phyloP scores from a whole-genome alignment of 2,888 invertebrate species.

The Eristalinus aeneus region DNA sequence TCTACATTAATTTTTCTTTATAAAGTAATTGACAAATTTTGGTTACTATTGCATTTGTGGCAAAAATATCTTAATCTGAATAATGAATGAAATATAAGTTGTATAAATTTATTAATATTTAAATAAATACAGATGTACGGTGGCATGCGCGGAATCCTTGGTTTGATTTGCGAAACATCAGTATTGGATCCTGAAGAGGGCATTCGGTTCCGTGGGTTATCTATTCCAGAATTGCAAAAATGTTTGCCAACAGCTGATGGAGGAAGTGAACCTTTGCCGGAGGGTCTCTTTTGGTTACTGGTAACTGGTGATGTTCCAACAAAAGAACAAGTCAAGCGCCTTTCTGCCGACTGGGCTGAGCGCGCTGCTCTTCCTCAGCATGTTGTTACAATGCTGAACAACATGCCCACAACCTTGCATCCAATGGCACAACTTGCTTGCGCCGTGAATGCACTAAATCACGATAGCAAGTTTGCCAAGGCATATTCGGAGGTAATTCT shows the following conservation, averaged over 20 bases:
- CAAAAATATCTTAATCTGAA: too few species aligned
- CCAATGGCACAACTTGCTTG: constrained; percentile 93
- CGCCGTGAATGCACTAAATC: constrained; percentile 90
- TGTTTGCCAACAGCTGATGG: constrained; percentile 90
- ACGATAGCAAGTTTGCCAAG: constrained; percentile 91
- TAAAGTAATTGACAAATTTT: too few species aligned
- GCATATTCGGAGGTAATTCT: constrained; percentile 83
- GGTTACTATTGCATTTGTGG: too few species aligned
- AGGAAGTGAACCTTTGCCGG: constrained; percentile 90
- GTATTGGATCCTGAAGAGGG: constrained; percentile 96
- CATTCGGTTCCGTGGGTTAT: constrained; percentile 94
- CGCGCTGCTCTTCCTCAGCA: constrained; percentile 88
- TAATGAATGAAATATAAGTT: too few species aligned
- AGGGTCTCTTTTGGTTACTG: constrained; percentile 96
- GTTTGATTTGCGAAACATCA: constrained; percentile 95
- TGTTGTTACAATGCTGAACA: constrained; percentile 90
- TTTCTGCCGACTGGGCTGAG: constrained; percentile 90
- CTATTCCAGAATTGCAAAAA: constrained; percentile 95
- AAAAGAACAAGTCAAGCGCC: constrained; percentile 87
- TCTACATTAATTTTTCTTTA: not conserved
- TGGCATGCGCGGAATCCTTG: constrained; percentile 96
- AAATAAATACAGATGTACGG: constrained; percentile 85
- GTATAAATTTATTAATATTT: not conserved
- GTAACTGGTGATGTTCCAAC: constrained; percentile 94
- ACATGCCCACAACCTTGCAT: constrained; percentile 89